phyloP scores from a whole-genome alignment of 2,797 vertebrate genomes.

The Acridotheres tristis region DNA sequence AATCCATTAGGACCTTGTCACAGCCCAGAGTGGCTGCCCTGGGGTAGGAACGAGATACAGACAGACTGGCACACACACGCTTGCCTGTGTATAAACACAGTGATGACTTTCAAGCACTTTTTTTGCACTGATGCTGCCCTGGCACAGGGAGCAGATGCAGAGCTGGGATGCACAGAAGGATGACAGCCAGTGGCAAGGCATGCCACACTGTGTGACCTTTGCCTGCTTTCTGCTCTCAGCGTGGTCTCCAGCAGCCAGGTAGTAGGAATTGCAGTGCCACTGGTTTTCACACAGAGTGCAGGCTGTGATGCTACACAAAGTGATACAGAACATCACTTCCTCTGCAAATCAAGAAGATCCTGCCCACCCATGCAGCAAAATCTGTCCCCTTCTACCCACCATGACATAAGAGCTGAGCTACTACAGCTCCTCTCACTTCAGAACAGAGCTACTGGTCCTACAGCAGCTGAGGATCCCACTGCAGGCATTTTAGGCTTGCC shows the following conservation, averaged over 20 bases:
- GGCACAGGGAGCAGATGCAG: not conserved
- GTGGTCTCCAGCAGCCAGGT: fast-evolving
- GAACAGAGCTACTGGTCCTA: not conserved
- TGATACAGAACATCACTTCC: not conserved
- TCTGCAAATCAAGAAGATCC: not conserved
- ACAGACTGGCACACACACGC: not conserved
- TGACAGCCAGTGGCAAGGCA: not conserved
- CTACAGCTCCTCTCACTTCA: not conserved
- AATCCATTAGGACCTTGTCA: not conserved
- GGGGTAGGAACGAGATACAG: not conserved
- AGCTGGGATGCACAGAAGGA: not conserved
- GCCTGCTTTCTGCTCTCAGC: not conserved
- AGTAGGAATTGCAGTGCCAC: not conserved
- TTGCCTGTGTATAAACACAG: not conserved
- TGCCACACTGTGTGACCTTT: fast-evolving
- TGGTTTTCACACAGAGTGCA: not conserved
- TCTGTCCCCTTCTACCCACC: not conserved
- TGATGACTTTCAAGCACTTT: not conserved
- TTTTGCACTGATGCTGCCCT: not conserved
- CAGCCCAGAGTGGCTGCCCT: not conserved
- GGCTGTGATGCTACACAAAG: fast-evolving
- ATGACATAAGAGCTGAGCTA: not conserved
- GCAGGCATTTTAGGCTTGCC: not conserved
- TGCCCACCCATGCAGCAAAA: not conserved
- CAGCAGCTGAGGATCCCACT: not conserved